phyloP scores from a whole-genome alignment of 2,888 invertebrate species.

The Lissocephala sabroskyi region DNA sequence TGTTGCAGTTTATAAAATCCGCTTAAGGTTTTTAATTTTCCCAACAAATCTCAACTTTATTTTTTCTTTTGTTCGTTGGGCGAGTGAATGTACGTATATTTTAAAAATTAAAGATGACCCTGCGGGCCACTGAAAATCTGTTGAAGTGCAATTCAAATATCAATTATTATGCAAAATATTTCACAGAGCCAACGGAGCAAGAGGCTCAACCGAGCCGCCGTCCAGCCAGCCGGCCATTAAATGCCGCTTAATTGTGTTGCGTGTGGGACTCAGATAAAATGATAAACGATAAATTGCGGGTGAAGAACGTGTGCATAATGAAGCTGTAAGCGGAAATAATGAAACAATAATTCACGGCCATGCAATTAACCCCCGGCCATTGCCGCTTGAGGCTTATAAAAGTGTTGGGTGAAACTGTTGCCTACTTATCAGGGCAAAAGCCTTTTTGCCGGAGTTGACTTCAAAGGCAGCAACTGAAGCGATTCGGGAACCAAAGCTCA shows the following conservation, averaged over 20 bases:
- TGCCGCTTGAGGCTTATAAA: too few species aligned
- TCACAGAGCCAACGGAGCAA: too few species aligned
- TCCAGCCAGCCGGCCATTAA: slow-evolving; percentile 36
- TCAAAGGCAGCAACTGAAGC: too few species aligned
- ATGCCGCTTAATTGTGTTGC: slow-evolving; percentile 50
- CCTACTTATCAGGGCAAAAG: too few species aligned
- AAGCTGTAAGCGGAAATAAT: neutral
- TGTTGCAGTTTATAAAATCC: slow-evolving; percentile 64
- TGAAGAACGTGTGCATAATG: neutral
- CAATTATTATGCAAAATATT: slow-evolving; percentile 44
- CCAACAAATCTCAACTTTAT: too few species aligned
- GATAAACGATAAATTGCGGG: slow-evolving; percentile 2
- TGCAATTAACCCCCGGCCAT: too few species aligned
- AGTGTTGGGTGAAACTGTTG: too few species aligned
- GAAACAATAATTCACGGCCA: slow-evolving; percentile 17
- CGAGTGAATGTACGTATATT: too few species aligned
- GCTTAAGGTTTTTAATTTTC: slow-evolving; percentile 41
- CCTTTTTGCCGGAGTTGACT: too few species aligned
- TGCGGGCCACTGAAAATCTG: too few species aligned
- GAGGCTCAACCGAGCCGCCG: neutral
- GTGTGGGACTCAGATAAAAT: slow-evolving; percentile 37
- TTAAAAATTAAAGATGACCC: too few species aligned
- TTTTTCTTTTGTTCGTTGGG: too few species aligned
- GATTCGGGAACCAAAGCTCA: slow-evolving; percentile 13
- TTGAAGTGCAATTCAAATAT: slow-evolving; percentile 39